A percentile compares a stretch with the other conserved stretches of the same genome.
phyloP scores from a whole-genome alignment of 1,140 invertebrate genomes.

The Dendrolimus punctatus region DNA sequence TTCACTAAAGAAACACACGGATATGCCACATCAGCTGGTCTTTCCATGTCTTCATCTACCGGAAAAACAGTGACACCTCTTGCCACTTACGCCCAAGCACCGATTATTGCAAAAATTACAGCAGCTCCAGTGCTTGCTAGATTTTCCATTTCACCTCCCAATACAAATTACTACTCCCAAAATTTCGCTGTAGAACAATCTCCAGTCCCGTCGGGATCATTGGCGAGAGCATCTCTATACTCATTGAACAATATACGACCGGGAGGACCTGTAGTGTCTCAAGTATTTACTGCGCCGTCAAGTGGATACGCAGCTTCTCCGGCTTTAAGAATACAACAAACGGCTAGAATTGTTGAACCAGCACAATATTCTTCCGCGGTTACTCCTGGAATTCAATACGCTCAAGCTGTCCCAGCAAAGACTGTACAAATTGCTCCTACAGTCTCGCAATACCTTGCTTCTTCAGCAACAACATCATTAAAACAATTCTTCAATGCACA shows the following conservation, averaged over 20 bases:
- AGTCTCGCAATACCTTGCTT: slow-evolving; percentile 13
- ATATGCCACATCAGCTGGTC: slow-evolving; percentile 60
- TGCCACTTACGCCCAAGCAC: slow-evolving; percentile 61
- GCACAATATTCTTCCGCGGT: slow-evolving; percentile 1
- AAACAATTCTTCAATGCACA: too few relatives aligned
- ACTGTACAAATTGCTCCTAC: slow-evolving; percentile 10
- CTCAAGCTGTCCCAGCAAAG: slow-evolving; percentile 14
- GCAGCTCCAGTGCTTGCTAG: slow-evolving; percentile 61
- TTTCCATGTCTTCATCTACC: slow-evolving; percentile 37
- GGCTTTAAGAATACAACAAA: slow-evolving; percentile 32
- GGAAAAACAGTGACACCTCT: slow-evolving; percentile 38
- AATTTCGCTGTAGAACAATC: slow-evolving; percentile 38
- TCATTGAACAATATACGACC: slow-evolving; percentile 34
- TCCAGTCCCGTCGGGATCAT: slow-evolving; percentile 28
- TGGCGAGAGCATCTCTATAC: slow-evolving; percentile 44
- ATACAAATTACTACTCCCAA: slow-evolving; percentile 35
- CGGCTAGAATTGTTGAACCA: slow-evolving; percentile 17
- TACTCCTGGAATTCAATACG: slow-evolving; percentile 20
- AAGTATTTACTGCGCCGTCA: slow-evolving; percentile 52
- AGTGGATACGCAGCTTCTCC: slow-evolving; percentile 39
- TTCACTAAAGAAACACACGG: slow-evolving; percentile 49
- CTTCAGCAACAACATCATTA: slow-evolving; percentile 5
- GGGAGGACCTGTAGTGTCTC: slow-evolving; percentile 52
- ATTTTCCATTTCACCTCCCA: slow-evolving; percentile 41
- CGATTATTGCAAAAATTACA: slow-evolving; percentile 65